Percentiles rank a stretch among this genome's conserved stretches.
phyloP scores from a whole-genome alignment of 2,888 invertebrate species.

The Fabriciana adippe region DNA sequence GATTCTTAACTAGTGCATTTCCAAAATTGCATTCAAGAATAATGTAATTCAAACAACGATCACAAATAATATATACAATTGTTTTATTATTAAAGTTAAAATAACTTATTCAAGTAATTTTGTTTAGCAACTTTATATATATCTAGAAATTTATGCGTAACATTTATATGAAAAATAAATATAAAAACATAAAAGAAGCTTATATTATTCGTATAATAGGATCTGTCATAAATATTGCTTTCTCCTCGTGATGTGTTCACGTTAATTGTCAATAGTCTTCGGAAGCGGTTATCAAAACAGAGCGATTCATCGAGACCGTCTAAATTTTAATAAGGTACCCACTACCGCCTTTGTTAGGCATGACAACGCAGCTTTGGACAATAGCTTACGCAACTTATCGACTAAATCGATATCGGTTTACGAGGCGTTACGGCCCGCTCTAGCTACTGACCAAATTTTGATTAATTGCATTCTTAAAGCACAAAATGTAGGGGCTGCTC shows the following conservation, averaged over 20 bases:
- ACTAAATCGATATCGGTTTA: slow-evolving; percentile 81
- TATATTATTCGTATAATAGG: slow-evolving; percentile 40
- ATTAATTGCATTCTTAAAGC: slow-evolving; percentile 77
- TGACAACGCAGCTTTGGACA: slow-evolving; percentile 76
- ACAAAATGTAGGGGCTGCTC: slow-evolving; percentile 55
- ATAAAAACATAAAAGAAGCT: slow-evolving; percentile 27
- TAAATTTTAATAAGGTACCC: slow-evolving; percentile 81
- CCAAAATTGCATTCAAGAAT: too few relatives aligned
- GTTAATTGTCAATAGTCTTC: slow-evolving; percentile 58
- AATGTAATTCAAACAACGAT: too few relatives aligned
- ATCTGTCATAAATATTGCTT: slow-evolving; percentile 64
- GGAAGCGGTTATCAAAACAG: slow-evolving; percentile 78
- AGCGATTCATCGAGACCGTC: slow-evolving; percentile 74
- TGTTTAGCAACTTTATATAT: too few relatives aligned
- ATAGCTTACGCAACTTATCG: slow-evolving; percentile 80
- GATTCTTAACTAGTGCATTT: too few relatives aligned
- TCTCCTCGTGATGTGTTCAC: slow-evolving; percentile 55
- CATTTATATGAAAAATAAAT: slow-evolving; percentile 8
- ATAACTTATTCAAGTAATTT: too few relatives aligned
- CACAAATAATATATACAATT: too few relatives aligned
- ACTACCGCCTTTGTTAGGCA: slow-evolving; percentile 78
- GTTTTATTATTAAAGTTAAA: too few relatives aligned
- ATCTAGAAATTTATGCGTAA: too few relatives aligned
- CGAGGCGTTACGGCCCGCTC: slow-evolving; percentile 78
- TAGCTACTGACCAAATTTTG: slow-evolving; percentile 80